Percentiles rank a stretch among this genome's conserved stretches.
Evolutionary conservation across 1,140 invertebrate species (phyloP).

Genomic region (Dufourea novaeangliae): DNA sequence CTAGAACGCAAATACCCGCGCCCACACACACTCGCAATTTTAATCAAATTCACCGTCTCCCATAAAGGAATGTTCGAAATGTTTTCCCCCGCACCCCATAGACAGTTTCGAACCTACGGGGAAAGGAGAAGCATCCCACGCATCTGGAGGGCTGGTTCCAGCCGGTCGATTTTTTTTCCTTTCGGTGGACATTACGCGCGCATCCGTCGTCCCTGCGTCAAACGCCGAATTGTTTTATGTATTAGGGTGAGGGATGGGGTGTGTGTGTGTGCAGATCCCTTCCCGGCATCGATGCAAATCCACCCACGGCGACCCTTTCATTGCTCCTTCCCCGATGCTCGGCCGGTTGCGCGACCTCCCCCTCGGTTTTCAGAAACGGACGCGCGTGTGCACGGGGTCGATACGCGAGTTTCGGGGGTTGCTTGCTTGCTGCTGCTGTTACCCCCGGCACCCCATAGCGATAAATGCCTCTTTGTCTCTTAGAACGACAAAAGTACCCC

Average conservation of each 20-base stretch:
- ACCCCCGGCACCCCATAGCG: background rate
- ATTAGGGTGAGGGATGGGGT: constrained; percentile 7
- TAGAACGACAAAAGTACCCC: constrained; percentile 13
- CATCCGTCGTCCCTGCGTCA: constrained; percentile 22
- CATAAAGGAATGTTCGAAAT: constrained; percentile 25
- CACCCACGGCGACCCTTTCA: constrained; percentile 32
- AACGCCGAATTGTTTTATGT: constrained; percentile 48
- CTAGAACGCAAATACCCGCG: no score
- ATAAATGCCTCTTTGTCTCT: constrained; percentile 60
- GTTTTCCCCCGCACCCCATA: background rate
- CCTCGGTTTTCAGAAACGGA: constrained; percentile 42
- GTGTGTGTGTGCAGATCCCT: constrained; percentile 51
- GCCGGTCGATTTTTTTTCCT: constrained; percentile 32
- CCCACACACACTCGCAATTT: constrained; percentile 5
- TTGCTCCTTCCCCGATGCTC: constrained; percentile 32
- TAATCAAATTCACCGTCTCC: constrained; percentile 14
- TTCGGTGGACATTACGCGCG: constrained; percentile 25
- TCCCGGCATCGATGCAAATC: constrained; percentile 53
- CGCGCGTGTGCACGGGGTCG: constrained; percentile 34
- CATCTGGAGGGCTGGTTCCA: background rate
- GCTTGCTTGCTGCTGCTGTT: no score
- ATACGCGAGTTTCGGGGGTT: constrained; percentile 28
- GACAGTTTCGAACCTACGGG: background rate
- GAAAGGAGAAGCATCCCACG: constrained; percentile 19
- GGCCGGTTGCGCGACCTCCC: constrained; percentile 10